Evolutionary conservation across 2,797 vertebrate genomes (phyloP).

Genomic region (Enteromius viviparus): DNA sequence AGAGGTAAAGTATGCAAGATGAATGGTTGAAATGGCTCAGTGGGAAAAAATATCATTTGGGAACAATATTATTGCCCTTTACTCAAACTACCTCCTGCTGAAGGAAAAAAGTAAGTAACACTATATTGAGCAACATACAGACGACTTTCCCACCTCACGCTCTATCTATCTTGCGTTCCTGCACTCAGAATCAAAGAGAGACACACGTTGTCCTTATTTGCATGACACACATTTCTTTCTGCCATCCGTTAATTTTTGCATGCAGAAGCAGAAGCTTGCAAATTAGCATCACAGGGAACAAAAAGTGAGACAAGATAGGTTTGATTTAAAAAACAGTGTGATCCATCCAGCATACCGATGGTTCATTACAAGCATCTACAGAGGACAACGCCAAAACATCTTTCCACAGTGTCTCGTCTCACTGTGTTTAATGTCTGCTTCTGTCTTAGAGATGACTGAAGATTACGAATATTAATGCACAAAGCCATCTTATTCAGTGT

Average conservation of each 20-base stretch:
- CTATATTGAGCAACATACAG: neutral
- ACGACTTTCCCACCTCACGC: neutral
- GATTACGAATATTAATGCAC: slow-evolving; percentile 53
- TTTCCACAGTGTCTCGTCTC: neutral
- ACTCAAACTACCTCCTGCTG: neutral
- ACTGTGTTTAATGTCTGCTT: slow-evolving; percentile 16
- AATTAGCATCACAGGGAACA: slow-evolving; percentile 40
- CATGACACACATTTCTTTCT: slow-evolving; percentile 29
- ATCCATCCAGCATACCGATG: slow-evolving; percentile 34
- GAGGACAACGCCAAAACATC: slow-evolving; percentile 34
- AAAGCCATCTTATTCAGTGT: slow-evolving; percentile 28
- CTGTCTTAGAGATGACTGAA: slow-evolving; percentile 21
- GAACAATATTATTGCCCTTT: slow-evolving; percentile 2
- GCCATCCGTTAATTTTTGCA: slow-evolving; percentile 29
- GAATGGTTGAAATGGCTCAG: slow-evolving; percentile 9
- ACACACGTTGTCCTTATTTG: slow-evolving; percentile 7
- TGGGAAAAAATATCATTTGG: neutral
- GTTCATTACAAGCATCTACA: slow-evolving; percentile 24
- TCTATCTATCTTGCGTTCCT: neutral
- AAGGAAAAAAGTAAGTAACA: neutral
- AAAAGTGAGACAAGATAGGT: slow-evolving; percentile 39
- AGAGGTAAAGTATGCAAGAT: slow-evolving; percentile 20
- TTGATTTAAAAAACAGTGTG: slow-evolving; percentile 39
- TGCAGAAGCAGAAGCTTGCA: slow-evolving; percentile 25
- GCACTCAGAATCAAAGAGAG: slow-evolving; percentile 8